Percentiles rank a stretch among this genome's conserved stretches.
Evolutionary conservation across 2,888 invertebrate species (phyloP).

Genomic region (Phrixothrix hirtus): DNA sequence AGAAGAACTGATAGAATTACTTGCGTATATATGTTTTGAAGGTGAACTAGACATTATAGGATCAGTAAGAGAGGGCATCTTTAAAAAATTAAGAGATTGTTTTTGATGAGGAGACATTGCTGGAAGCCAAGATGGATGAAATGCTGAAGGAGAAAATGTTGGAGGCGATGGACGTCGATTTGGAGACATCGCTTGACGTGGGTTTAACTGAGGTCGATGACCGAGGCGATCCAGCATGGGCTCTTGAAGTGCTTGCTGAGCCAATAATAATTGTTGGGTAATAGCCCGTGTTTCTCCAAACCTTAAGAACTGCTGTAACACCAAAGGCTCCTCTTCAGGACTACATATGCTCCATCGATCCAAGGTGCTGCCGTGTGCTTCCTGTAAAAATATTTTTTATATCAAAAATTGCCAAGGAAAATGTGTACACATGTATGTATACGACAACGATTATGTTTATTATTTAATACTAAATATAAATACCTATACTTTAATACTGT

Average conservation of each 20-base stretch:
- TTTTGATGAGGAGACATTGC: slow-evolving; percentile 58
- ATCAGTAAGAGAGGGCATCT: slow-evolving; percentile 56
- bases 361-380: slow-evolving; percentile 78
- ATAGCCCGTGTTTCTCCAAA: slow-evolving; percentile 87
- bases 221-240: slow-evolving; percentile 62
- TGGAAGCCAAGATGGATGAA: slow-evolving; percentile 53
- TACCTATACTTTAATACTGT: too few species aligned
- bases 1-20: slow-evolving; percentile 66
- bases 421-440: too few species aligned
- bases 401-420: background rate
- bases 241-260: slow-evolving; percentile 66
- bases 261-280: slow-evolving; percentile 68
- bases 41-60: slow-evolving; percentile 63
- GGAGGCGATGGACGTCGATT: slow-evolving; percentile 69
- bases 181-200: slow-evolving; percentile 67
- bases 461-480: too few species aligned
- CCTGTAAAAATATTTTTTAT: slow-evolving; percentile 58
- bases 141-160: slow-evolving; percentile 57
- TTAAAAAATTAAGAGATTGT: slow-evolving; percentile 56
- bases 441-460: too few species aligned
- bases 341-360: slow-evolving; percentile 89
- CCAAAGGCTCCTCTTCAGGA: slow-evolving; percentile 87
- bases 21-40: slow-evolving; percentile 60
- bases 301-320: slow-evolving; percentile 88
- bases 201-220: slow-evolving; percentile 53